A percentile compares a stretch with the other conserved stretches of the same genome.
phyloP scores from a whole-genome alignment of 2,113 vertebrate genomes.

The Seriola quinqueradiata region DNA sequence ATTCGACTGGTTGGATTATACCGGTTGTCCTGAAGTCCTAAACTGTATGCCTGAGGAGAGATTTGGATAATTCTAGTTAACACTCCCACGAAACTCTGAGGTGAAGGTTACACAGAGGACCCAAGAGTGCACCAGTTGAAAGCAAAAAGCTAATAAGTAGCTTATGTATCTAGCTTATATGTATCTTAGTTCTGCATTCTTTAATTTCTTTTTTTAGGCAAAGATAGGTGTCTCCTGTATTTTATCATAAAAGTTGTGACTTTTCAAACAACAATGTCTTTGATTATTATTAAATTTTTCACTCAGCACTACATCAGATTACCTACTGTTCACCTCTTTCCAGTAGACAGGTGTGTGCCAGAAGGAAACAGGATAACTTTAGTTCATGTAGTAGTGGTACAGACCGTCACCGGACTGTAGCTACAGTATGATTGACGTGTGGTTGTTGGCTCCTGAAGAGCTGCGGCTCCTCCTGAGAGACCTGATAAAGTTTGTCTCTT shows the following conservation, averaged over 20 bases:
- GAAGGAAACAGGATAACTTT: background rate
- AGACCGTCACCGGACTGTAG: background rate
- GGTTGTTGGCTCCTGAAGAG: background rate
- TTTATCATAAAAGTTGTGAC: background rate
- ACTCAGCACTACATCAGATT: background rate
- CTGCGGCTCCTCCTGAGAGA: conserved; percentile 13
- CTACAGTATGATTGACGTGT: conserved; percentile 4
- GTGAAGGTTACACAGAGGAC: conserved; percentile 15
- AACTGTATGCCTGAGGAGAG: conserved; percentile 39
- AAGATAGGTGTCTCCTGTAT: background rate
- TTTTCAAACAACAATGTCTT: background rate
- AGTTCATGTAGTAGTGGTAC: background rate
- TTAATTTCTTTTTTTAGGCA: background rate
- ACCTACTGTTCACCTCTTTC: background rate
- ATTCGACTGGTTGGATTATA: conserved; percentile 57
- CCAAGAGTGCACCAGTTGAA: background rate
- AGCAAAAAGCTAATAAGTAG: conserved; percentile 4
- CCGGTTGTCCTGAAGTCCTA: conserved; percentile 12
- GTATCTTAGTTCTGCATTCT: background rate
- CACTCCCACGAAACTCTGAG: conserved; percentile 21
- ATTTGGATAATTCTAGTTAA: conserved; percentile 59
- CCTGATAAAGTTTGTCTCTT: background rate
- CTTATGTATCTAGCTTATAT: background rate
- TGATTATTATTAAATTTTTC: too few relatives aligned
- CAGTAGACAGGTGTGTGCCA: too few relatives aligned